These are phyloP conservation scores for Pseudorasbora parva DNA, from an alignment of 2,113 vertebrate species.

Conservation along the genomic window DNA sequence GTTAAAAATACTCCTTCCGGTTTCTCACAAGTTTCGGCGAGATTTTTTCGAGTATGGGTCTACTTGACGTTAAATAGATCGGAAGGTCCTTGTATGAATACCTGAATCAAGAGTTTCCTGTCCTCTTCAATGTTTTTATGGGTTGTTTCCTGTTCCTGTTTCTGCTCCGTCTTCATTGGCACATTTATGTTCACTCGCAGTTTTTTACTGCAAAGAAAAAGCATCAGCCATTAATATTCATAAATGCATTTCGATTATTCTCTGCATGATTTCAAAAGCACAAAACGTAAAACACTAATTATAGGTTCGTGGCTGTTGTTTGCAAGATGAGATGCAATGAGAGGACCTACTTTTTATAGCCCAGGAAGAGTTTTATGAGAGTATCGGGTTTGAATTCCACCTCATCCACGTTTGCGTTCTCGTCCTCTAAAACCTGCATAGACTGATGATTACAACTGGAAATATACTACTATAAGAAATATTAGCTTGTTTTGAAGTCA, in stretches of 20 bases:
- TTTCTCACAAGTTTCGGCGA: too few species aligned
- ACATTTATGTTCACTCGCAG: slow-evolving; percentile 98
- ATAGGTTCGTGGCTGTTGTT: not conserved
- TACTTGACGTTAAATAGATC: too few species aligned
- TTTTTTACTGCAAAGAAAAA: slow-evolving; percentile 84
- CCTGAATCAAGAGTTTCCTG: slow-evolving; percentile 96
- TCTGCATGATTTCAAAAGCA: not conserved
- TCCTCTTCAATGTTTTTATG: slow-evolving; percentile 99
- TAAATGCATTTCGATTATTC: not conserved
- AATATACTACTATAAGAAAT: not conserved
- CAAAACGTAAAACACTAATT: not conserved
- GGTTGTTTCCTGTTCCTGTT: slow-evolving; percentile 98
- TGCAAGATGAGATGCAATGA: not conserved
- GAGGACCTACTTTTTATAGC: slow-evolving; percentile 95
- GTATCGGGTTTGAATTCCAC: slow-evolving; percentile 96
- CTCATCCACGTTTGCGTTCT: slow-evolving; percentile 97
- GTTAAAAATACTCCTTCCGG: too few species aligned
- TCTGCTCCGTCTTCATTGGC: slow-evolving; percentile 99
- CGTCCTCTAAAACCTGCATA: slow-evolving; percentile 93
- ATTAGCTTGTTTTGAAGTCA: not conserved
- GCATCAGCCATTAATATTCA: not conserved
- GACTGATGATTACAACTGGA: not conserved
- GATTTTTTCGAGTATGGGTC: too few species aligned
- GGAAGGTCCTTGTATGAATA: too few species aligned
- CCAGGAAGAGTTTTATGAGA: slow-evolving; percentile 96